Percentiles rank a stretch among this genome's conserved stretches.
phyloP scores from a whole-genome alignment of 2,113 vertebrate genomes.

The Mormyrus lacerda region DNA sequence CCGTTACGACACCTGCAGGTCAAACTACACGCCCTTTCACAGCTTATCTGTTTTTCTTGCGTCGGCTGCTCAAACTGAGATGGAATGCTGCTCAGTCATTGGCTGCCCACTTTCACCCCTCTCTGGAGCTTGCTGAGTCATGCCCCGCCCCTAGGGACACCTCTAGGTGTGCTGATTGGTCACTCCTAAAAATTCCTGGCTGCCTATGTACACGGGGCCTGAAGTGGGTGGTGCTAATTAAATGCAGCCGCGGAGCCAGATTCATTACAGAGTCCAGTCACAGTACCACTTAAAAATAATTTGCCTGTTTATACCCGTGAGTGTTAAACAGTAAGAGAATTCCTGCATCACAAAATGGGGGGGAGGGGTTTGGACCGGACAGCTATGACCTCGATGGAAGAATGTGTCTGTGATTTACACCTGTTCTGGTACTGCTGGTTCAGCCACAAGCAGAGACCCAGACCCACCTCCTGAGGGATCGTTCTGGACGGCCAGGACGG shows the following conservation, averaged over 20 bases:
- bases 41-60: neutral
- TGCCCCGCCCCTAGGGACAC: neutral
- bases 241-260: neutral
- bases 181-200: neutral
- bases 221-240: neutral
- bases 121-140: neutral
- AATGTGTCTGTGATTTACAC: constrained; percentile 1
- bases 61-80: neutral
- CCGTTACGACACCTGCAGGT: neutral
- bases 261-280: neutral
- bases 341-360: neutral
- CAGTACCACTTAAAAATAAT: neutral
- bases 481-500: neutral
- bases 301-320: neutral
- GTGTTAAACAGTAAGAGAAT: neutral
- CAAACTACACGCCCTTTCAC: neutral
- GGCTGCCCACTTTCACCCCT: neutral
- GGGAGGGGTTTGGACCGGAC: neutral
- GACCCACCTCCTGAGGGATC: neutral
- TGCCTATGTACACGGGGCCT: neutral
- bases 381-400: neutral
- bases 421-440: neutral
- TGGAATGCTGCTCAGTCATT: neutral
- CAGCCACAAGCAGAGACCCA: neutral
- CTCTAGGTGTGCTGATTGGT: neutral